Evolutionary conservation across 2,888 invertebrate species (phyloP), one percentile per base, ranked within the genome.

Genomic region (Tridacna crocea): DNA sequence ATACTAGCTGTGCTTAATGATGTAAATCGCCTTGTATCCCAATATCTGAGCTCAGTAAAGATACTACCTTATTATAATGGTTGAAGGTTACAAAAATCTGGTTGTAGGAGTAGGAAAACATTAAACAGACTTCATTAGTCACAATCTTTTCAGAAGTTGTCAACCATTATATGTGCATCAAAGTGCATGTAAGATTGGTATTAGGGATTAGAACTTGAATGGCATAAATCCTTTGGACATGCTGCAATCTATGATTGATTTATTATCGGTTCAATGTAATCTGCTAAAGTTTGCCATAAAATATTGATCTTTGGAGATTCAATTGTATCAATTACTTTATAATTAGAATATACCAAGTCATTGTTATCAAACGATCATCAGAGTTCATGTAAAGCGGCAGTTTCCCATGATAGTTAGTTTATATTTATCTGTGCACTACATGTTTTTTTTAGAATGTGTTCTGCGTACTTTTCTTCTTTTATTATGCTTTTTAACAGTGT

Each of bases 241-340:
- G 19, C 19, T 55, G 55, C 55, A 55, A 55, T 55, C 17, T 19
- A 55, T 19, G 55, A 55, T 55, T 55, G 55, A 55, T 19, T 55
- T 55, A 55, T 55, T 15, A 55, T 55, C 10, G 17, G 19, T 15
- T 19, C 19, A 10, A 19, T 55, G 55, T 19, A 55, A 19, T 15
- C 6, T 55, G 17, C 19, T 19, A 55, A 55, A 19, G 17, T 55
- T 55, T 15, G 55, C 55, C 15, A 19, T 19, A 19, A 19, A 19
- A 55, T 55, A 55, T 55, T 55, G 55, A 55, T 55, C 19, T 55
- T 19, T 55, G 11, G 2, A 55, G 3, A 10, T 19, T 55, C 55
- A 19, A 19, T 55, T 24, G 61, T n/a, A 61, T 61, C 22, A 61
- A 61, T 61, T 61, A 61, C 61, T 61, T 61, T 61, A 61, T 61